These are phyloP conservation scores for Cyclopterus lumpus DNA, from an alignment of 2,797 vertebrate species.

Conservation along the genomic window DNA sequence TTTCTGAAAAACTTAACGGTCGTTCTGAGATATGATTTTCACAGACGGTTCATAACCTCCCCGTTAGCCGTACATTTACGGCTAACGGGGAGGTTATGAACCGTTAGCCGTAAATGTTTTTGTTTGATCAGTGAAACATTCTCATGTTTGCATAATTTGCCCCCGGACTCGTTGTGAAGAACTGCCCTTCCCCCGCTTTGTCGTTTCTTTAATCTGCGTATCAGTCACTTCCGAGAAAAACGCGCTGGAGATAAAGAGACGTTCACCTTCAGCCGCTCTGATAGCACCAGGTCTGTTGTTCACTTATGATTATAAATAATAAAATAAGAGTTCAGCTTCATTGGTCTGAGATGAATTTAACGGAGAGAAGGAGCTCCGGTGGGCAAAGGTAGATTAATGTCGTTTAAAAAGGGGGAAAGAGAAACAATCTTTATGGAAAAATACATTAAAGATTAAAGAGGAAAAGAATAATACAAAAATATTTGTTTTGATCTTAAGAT, in stretches of 20 bases:
- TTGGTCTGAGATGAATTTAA: neutral
- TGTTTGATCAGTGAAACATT: neutral
- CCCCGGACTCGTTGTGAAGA: neutral
- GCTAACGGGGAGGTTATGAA: too few species aligned
- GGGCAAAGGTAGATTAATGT: too few species aligned
- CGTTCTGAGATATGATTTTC: too few species aligned
- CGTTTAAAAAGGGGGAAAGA: too few species aligned
- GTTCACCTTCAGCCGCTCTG: conserved; percentile 52
- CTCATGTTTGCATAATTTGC: neutral
- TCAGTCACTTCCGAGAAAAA: conserved; percentile 5
- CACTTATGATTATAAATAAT: neutral
- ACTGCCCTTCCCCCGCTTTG: neutral
- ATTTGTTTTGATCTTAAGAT: neutral
- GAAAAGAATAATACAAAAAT: neutral
- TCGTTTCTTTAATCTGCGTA: neutral
- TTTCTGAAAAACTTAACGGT: too few species aligned
- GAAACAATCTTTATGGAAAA: neutral
- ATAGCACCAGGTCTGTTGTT: conserved; percentile 31
- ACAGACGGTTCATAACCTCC: too few species aligned
- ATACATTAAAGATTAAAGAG: neutral
- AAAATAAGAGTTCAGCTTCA: neutral
- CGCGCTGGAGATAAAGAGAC: conserved; percentile 27
- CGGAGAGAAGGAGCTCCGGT: too few species aligned
- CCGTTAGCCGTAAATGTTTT: neutral
- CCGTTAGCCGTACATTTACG: too few species aligned